Base-by-base conservation (phyloP, 2,797 vertebrate species). In the Alectoris magna region DNA sequence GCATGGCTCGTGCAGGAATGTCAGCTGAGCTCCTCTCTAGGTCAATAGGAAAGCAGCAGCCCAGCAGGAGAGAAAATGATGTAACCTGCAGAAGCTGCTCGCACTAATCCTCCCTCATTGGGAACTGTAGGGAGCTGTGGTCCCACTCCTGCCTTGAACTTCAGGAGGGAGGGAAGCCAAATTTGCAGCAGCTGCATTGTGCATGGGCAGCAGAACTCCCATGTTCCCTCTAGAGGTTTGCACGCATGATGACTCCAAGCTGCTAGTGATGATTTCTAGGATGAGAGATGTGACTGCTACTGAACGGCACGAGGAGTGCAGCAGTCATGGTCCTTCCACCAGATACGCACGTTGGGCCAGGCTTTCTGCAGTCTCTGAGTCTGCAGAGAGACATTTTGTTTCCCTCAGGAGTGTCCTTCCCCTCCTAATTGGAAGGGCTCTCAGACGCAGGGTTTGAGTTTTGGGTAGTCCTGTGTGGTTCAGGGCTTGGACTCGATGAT, bases 221-320 rank as follows among this genome's bases (percentile, higher is more conserved):
- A 31, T 31, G 0, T 62, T 92, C 72, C 87, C 93, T 84, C 84
- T 38, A 70, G 78, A 85, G 91, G n/a, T 55, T 59, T 89, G 89
- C 15, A 11, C 22, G 31, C 13, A 4, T 58, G 91, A 67, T 71
- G 88, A 34, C 87, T 92, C 64, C 81, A 58, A 93, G 91, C 63
- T 83, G 86, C 92, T 95, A 15, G 34, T 89, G 92, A 88, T 88
- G 84, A 59, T 85, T 94, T 86, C 82, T 82, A 91, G 92, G 55
- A 83, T 85, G 87, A 95, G 92, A 83, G 67, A 84, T 83, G 82
- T 19, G 66, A 92, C 75, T 41, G 92, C 87, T 89, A n/a, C 91
- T 46, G 71, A 87, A 69, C 69, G 53, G 48, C 80, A 24, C 0
- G 58, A 70, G 29, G 67, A 81, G 56, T 53, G 69, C 72, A 2